Percentiles rank a stretch among this genome's conserved stretches.
These are phyloP conservation scores for Syngnathus scovelli DNA, from an alignment of 2,113 vertebrate genomes.

Conservation along the genomic window DNA sequence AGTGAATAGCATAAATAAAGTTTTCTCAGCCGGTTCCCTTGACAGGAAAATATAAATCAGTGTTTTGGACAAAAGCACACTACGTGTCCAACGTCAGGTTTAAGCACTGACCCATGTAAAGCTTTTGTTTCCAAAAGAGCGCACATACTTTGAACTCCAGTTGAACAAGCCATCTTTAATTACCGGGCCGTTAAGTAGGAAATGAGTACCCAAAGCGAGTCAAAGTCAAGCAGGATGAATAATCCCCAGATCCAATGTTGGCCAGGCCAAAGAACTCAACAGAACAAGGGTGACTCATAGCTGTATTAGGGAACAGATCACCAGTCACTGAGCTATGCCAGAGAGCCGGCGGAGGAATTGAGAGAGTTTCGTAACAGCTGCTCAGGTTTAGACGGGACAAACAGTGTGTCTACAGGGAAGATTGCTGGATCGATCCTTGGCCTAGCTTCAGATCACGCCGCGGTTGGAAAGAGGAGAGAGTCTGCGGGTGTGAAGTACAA, in stretches of 20 bases:
- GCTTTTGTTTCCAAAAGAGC: background rate
- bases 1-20: background rate
- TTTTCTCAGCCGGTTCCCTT: background rate
- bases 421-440: slow-evolving; percentile 43
- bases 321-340: slow-evolving; percentile 46
- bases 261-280: slow-evolving; percentile 41
- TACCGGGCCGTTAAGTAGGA: background rate
- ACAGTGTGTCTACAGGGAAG: slow-evolving; percentile 39
- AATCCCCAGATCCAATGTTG: slow-evolving; percentile 54
- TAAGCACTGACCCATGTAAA: background rate
- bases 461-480: background rate
- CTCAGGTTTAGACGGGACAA: slow-evolving; percentile 51
- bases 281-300: slow-evolving; percentile 59
- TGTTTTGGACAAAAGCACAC: background rate
- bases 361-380: slow-evolving; percentile 57
- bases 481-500: slow-evolving; percentile 16
- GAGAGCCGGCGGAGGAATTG: slow-evolving; percentile 42
- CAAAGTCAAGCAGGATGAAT: slow-evolving; percentile 43
- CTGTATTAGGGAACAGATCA: slow-evolving; percentile 54
- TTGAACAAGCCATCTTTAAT: background rate
- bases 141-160: slow-evolving; percentile 25
- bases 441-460: slow-evolving; percentile 44
- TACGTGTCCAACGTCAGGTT: background rate
- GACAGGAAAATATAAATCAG: background rate
- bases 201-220: slow-evolving; percentile 1